phyloP scores from a whole-genome alignment of 2,888 invertebrate species.

The Maniola hyperantus region DNA sequence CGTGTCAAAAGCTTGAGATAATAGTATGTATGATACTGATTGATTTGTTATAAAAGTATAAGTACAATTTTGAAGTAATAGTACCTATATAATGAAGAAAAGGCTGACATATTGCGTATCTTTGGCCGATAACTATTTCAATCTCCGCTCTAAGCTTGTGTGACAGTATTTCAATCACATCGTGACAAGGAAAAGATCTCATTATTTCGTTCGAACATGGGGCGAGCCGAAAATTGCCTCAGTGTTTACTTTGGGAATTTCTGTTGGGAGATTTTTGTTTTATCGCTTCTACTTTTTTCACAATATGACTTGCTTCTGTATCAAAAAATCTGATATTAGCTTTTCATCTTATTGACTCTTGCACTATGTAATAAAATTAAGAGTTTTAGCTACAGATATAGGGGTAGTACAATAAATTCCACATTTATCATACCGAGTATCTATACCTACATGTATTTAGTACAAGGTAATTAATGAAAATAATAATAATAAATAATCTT shows the following conservation, averaged over 20 bases:
- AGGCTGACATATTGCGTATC: conserved; percentile 5
- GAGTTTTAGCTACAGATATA: not conserved
- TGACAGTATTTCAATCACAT: conserved; percentile 31
- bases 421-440: too few relatives aligned
- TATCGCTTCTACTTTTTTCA: not conserved
- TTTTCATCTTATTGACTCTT: not conserved
- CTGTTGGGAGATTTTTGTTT: conserved; percentile 14
- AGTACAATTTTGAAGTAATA: not conserved
- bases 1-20: too few relatives aligned
- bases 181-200: conserved; percentile 32
- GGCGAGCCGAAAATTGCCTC: conserved; percentile 26
- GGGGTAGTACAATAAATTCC: too few relatives aligned
- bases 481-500: too few relatives aligned
- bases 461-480: too few relatives aligned
- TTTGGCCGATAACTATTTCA: conserved; percentile 21
- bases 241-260: conserved; percentile 33
- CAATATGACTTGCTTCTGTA: conserved; percentile 1
- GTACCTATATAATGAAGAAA: not conserved
- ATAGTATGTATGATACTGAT: too few relatives aligned
- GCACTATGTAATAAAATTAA: not conserved
- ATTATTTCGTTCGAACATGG: conserved; percentile 24
- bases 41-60: too few relatives aligned
- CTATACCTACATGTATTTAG: too few relatives aligned
- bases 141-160: conserved; percentile 22
- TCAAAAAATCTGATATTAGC: not conserved